phyloP scores from a whole-genome alignment of 2,797 vertebrate genomes.

The Trachops cirrhosus region DNA sequence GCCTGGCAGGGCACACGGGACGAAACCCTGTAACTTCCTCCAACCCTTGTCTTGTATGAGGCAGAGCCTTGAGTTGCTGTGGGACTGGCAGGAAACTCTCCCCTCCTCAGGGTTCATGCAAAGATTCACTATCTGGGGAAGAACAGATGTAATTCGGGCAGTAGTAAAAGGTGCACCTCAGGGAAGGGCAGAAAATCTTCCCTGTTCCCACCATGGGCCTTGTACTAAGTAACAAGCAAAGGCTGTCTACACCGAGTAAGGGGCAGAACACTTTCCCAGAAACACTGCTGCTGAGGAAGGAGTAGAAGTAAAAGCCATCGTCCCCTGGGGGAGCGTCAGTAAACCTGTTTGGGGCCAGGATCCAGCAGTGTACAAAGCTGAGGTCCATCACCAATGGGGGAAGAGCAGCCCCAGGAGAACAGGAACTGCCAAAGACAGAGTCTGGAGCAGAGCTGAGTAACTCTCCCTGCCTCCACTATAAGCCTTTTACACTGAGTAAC shows the following conservation, averaged over 20 bases:
- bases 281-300: not conserved
- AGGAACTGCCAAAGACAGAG: not conserved
- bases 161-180: not conserved
- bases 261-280: not conserved
- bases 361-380: not conserved
- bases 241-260: not conserved
- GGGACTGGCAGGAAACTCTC: not conserved
- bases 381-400: not conserved
- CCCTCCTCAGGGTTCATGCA: not conserved
- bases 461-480: not conserved
- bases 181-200: not conserved
- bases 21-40: not conserved
- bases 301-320: not conserved
- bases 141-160: not conserved
- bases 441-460: not conserved
- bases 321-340: not conserved
- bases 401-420: not conserved
- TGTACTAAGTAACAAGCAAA: not conserved
- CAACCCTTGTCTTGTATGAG: not conserved
- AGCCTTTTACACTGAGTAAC: not conserved
- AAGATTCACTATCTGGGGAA: not conserved
- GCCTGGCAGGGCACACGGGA: not conserved
- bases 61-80: slow-evolving; percentile 54
- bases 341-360: not conserved
- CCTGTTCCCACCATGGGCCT: not conserved